These are phyloP conservation scores for Pachyuromys duprasi DNA, from an alignment of 2,797 vertebrate genomes.

Conservation along the genomic window DNA sequence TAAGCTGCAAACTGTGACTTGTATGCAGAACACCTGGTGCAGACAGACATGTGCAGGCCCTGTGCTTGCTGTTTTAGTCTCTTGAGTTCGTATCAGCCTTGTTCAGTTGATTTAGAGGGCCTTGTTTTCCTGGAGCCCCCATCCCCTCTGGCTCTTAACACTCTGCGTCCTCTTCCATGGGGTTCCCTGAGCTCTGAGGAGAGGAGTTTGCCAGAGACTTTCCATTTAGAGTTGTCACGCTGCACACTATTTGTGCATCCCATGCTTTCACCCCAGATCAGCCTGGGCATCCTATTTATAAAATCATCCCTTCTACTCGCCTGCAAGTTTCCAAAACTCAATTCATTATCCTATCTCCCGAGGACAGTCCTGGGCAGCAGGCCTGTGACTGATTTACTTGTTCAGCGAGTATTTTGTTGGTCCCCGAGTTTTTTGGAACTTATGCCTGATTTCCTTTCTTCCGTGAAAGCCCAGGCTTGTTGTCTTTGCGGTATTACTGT, in stretches of 20 bases:
- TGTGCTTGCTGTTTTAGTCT: neutral
- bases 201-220: neutral
- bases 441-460: neutral
- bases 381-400: neutral
- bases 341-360: neutral
- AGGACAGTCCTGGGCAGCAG: neutral
- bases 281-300: neutral
- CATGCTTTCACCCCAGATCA: neutral
- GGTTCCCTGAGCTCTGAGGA: neutral
- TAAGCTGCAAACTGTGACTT: neutral
- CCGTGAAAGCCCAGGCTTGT: neutral
- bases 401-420: neutral
- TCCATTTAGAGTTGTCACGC: neutral
- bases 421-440: neutral
- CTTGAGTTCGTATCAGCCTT: neutral
- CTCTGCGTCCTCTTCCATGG: neutral
- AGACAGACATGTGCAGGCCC: too few species aligned
- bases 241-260: neutral
- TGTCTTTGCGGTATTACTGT: neutral
- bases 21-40: neutral
- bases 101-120: neutral
- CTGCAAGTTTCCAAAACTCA: neutral
- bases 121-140: neutral
- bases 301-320: neutral
- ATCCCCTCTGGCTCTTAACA: neutral